Conservation (phyloP, 2,113 vertebrate species). For the Pachypanchax playfairii region DNA sequence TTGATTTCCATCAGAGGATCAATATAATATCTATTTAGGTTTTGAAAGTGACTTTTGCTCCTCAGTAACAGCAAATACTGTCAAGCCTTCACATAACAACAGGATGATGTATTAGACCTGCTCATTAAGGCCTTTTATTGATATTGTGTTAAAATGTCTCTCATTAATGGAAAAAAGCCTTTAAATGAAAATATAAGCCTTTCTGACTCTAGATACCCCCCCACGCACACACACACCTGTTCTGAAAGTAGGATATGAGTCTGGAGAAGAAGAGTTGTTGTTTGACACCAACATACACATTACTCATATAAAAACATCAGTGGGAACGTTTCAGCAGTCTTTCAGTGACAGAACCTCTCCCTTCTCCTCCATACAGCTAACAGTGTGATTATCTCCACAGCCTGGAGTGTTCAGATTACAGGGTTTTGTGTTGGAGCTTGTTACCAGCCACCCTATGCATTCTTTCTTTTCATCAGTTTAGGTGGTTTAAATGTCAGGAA, state of each 20-base stretch:
- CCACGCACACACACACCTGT: background rate
- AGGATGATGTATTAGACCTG: constrained; percentile 12
- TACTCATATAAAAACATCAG: constrained; percentile 29
- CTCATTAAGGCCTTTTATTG: constrained; percentile 16
- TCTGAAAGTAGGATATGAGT: constrained; percentile 28
- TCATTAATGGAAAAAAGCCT: constrained; percentile 2
- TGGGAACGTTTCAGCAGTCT: constrained; percentile 38
- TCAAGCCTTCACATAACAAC: no score
- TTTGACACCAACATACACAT: constrained; percentile 24
- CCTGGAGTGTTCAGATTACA: constrained; percentile 63
- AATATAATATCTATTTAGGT: no score
- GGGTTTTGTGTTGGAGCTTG: constrained; percentile 68
- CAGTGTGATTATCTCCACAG: constrained; percentile 65
- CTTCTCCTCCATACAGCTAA: constrained; percentile 27
- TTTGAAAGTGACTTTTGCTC: no score
- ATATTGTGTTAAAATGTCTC: background rate
- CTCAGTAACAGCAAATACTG: no score
- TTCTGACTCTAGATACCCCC: constrained; percentile 27
- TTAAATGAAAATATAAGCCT: constrained; percentile 12
- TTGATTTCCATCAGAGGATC: no score
- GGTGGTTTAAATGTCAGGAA: constrained; percentile 31
- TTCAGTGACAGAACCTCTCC: constrained; percentile 16
- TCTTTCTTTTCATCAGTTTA: constrained; percentile 58
- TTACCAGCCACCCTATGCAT: constrained; percentile 43
- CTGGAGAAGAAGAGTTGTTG: constrained; percentile 23